Conservation (phyloP, 2,888 invertebrate genomes). For the Synergus japonicus region DNA sequence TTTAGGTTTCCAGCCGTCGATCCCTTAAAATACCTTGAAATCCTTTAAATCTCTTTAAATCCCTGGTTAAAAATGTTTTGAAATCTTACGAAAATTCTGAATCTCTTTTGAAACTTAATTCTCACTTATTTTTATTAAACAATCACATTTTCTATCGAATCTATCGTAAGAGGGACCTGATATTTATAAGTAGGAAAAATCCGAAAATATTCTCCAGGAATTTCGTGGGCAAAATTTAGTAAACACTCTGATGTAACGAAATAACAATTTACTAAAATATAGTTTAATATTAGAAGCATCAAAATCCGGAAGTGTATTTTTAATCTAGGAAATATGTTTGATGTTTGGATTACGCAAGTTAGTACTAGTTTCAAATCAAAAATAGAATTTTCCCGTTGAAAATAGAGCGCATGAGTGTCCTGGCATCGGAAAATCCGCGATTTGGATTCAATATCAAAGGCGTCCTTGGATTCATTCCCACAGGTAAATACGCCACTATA, state of each 20-base stretch:
- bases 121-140: too few species aligned
- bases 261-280: background rate
- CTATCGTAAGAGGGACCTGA: too few species aligned
- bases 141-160: too few species aligned
- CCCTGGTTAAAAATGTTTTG: too few species aligned
- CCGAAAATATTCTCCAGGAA: too few species aligned
- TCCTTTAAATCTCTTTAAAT: too few species aligned
- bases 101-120: too few species aligned
- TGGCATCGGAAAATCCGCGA: slow-evolving; percentile 20
- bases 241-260: background rate
- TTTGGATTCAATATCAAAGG: slow-evolving; percentile 5
- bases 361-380: slow-evolving; percentile 5
- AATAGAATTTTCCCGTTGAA: slow-evolving; percentile 15
- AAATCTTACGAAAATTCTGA: too few species aligned
- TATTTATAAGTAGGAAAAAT: too few species aligned
- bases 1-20: too few species aligned
- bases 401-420: slow-evolving; percentile 11
- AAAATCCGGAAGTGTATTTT: slow-evolving; percentile 25
- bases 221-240: too few species aligned
- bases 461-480: slow-evolving; percentile 41
- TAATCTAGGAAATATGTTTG: slow-evolving; percentile 7
- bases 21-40: too few species aligned
- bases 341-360: slow-evolving; percentile 17
- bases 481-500: slow-evolving; percentile 34
- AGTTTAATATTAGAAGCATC: background rate